These are phyloP conservation scores for Gastrophryne carolinensis DNA, from an alignment of 2,797 vertebrate genomes.

Conservation along the genomic window DNA sequence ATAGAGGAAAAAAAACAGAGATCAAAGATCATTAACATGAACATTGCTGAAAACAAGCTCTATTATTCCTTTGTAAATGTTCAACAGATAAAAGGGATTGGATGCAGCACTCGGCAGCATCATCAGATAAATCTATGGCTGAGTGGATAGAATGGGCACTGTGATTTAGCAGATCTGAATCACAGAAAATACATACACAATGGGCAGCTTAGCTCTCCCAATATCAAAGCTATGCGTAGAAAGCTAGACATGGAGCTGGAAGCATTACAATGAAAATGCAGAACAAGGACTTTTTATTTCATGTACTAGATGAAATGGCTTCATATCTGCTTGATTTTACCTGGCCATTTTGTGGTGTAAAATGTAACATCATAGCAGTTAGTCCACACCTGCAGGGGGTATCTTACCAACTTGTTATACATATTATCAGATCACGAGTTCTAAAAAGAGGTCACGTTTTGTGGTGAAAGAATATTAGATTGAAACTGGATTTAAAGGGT, in stretches of 20 bases:
- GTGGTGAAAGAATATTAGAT: too few species aligned
- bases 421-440: too few species aligned
- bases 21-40: constrained; percentile 9
- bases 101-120: not conserved
- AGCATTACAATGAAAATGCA: not conserved
- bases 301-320: too few species aligned
- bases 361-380: too few species aligned
- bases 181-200: not conserved
- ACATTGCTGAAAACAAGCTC: constrained; percentile 40
- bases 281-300: too few species aligned
- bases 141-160: constrained; percentile 1
- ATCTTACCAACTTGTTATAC: too few species aligned
- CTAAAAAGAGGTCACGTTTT: too few species aligned
- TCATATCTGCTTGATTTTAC: too few species aligned
- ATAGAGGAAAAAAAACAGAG: constrained; percentile 53
- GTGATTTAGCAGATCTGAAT: constrained; percentile 1
- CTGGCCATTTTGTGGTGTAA: too few species aligned
- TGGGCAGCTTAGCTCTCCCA: not conserved
- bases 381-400: too few species aligned
- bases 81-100: constrained; percentile 31
- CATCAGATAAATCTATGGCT: constrained; percentile 18
- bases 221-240: constrained; percentile 13
- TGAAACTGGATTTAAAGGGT: too few species aligned
- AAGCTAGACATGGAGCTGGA: not conserved
- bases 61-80: constrained; percentile 8